phyloP scores from a whole-genome alignment of 1,140 invertebrate species.

The Zaprionus vittiger region DNA sequence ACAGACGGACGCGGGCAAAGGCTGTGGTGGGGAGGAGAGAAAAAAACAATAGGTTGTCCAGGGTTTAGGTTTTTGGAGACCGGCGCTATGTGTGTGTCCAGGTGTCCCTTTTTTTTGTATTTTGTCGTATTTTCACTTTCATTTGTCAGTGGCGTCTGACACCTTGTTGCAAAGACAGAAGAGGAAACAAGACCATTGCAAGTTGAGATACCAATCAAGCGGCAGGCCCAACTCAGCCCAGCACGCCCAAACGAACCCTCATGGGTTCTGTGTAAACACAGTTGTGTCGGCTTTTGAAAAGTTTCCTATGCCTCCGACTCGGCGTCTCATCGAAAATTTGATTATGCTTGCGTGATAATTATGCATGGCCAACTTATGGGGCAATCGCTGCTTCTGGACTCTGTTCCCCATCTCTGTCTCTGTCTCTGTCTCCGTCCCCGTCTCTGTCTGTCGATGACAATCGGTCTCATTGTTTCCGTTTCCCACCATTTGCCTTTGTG shows the following conservation, averaged over 20 bases:
- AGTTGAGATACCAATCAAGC: slow-evolving; percentile 59
- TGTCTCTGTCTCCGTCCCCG: not conserved
- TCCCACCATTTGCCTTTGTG: slow-evolving; percentile 67
- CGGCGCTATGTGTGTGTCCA: slow-evolving; percentile 74
- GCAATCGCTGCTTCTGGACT: slow-evolving; percentile 53
- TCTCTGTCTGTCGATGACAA: slow-evolving; percentile 66
- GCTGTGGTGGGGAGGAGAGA: not conserved
- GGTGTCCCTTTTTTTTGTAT: slow-evolving; percentile 53
- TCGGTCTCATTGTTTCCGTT: slow-evolving; percentile 81
- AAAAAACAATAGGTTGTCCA: slow-evolving; percentile 17
- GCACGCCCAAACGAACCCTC: slow-evolving; percentile 5
- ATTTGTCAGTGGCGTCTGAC: slow-evolving; percentile 76
- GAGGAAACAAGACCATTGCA: slow-evolving; percentile 17
- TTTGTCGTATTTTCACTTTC: slow-evolving; percentile 67
- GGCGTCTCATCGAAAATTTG: slow-evolving; percentile 47
- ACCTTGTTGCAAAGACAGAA: slow-evolving; percentile 60
- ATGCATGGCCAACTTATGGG: slow-evolving; percentile 61
- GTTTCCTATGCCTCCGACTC: slow-evolving; percentile 1
- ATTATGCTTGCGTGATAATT: slow-evolving; percentile 78
- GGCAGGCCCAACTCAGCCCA: not conserved
- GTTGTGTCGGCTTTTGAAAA: slow-evolving; percentile 57
- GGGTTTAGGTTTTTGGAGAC: slow-evolving; percentile 19
- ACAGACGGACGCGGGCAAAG: slow-evolving; percentile 22
- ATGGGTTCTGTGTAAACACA: slow-evolving; percentile 56
- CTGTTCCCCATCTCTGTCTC: slow-evolving; percentile 5